Base-by-base conservation (phyloP, 1,140 invertebrate species). In the Dendroctonus ponderosae region DNA sequence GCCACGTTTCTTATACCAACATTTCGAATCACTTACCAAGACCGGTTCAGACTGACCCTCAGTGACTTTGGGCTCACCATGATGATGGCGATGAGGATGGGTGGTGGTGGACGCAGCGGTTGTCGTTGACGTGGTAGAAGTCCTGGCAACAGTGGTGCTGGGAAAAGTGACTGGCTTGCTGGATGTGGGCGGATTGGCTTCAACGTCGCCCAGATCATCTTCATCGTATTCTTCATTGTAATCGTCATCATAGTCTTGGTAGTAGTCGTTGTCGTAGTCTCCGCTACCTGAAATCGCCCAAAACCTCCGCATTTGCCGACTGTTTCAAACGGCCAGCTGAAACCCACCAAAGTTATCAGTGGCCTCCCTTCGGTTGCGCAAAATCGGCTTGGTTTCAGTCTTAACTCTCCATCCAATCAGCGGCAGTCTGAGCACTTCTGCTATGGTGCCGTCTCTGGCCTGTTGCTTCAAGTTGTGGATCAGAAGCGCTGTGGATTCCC, bases 71-170 rank as follows among this genome's bases (percentile, higher is more conserved):
- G 72, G 75, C 70, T 84, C 83, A 9, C 86, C 85, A 72, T 87
- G 87, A 75, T 87, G 85, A 76, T 88, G 86, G 56, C 86, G 79
- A 76, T 86, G 86, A 1, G 84, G 85, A 78, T 87, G 86, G 7
- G 78, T 77, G 11, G 76, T 68, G 66, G 74, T 78, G 44, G 76
- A 78, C 39, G 68, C 66, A 58, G 81, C 76, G 26, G 79, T 73
- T 38, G 71, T 64, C 62, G 72, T 62, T 49, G 78, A 71, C 38
- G 57, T 73, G 3, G 39, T 67, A 37, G 5, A 59, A 12, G 50
- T 7, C 50, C 69, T 75, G 63, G 72, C 42, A 15, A 67, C 56
- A 46, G 71, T 69, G 39, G 73, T 72, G 44, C 50, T 42, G n/a
- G 70, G 70, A 40, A 63, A 9, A 72, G 59, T 62, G 56, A 69